Base-by-base conservation (phyloP, 2,888 invertebrate species). In the Smittia sp. region DNA sequence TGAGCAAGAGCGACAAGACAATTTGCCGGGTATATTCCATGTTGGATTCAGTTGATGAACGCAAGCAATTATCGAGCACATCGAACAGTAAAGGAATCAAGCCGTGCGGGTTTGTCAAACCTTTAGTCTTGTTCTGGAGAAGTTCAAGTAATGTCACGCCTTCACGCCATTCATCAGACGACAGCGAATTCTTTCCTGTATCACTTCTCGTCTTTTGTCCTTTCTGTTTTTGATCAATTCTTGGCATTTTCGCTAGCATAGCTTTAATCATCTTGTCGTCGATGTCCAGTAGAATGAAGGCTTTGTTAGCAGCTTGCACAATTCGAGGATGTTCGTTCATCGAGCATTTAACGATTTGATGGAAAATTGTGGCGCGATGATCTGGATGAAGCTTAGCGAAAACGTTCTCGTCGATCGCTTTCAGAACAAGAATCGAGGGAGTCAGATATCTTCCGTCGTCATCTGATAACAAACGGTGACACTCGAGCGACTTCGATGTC, bases 11-110 rank as follows among this genome's bases (percentile, higher is more conserved):
- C 0, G 93, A 90, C 0, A 98, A 83, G 20, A 94, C 84, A 15
- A 97, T 83, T 79, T 97, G 96, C 80, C 95, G 95, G 0, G 91
- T 87, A 79, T 97, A 97, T 80, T 97, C 96, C 0, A 93, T 87
- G 18, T 89, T 86, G 1, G 88, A 87, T 78, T 93, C 93, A 76
- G 92, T 91, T 78, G 94, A 94, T 77, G 92, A 89, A 75, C 89
- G 86, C 52, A 95, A 82, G 76, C 94, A 93, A 82, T 88, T 88
- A 78, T 90, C 89, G 13, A 96, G 80, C 65, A 96, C 81, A 74
- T 90, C 89, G 79, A 96, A 96, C 0, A 96, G 81, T 1, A 88
- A 79, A 0, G 90, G 88, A n/a, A 95, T 85, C 62, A 96, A 83
- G 0, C 85, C 54, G 52, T 77, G 72, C 88, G 86, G 13, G 88